Evolutionary conservation across 2,888 invertebrate genomes (phyloP).

Genomic region (Elmis aenea): DNA sequence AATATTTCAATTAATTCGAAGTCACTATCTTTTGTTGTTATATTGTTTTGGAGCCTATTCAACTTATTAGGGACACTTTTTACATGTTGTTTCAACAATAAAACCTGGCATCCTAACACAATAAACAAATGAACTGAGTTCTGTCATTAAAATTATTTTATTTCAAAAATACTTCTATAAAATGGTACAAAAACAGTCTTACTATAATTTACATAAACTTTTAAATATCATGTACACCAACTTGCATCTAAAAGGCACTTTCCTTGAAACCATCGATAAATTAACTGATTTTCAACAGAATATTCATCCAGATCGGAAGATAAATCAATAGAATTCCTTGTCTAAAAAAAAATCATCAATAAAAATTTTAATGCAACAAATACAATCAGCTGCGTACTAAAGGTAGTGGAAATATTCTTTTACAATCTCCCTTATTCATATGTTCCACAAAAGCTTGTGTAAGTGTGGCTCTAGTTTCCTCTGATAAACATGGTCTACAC

Average conservation of each 20-base stretch:
- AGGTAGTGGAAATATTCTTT: conserved; percentile 74
- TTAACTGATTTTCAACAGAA: conserved; percentile 65
- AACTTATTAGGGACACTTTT: too few relatives aligned
- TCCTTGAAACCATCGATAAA: conserved; percentile 81
- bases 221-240: conserved; percentile 66
- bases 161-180: too few relatives aligned
- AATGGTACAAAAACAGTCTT: too few relatives aligned
- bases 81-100: too few relatives aligned
- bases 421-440: conserved; percentile 71
- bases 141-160: too few relatives aligned
- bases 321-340: conserved; percentile 40
- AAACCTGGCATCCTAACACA: too few relatives aligned
- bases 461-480: conserved; percentile 55
- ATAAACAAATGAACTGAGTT: too few relatives aligned
- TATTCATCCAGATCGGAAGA: conserved; percentile 51
- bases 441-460: conserved; percentile 74
- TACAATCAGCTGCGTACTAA: conserved; percentile 46
- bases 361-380: conserved; percentile 4
- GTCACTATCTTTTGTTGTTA: too few relatives aligned
- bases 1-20: too few relatives aligned
- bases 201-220: background rate
- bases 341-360: conserved; percentile 17
- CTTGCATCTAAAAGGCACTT: conserved; percentile 75
- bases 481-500: conserved; percentile 71
- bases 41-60: too few relatives aligned